phyloP scores from a whole-genome alignment of 2,888 invertebrate genomes.

The Dynastes maya region DNA sequence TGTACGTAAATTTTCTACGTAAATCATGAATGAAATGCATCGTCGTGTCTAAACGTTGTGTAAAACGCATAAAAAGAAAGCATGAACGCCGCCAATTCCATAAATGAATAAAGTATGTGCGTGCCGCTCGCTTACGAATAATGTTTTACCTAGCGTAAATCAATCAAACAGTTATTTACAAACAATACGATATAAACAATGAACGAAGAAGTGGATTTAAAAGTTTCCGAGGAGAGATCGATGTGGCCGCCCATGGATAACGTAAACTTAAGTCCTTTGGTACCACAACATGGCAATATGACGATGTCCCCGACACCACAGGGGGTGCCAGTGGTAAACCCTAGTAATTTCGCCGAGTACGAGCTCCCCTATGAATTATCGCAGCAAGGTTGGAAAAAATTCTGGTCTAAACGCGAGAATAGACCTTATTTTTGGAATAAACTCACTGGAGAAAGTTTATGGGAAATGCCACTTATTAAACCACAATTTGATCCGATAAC shows the following conservation, averaged over 20 bases:
- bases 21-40: slow-evolving; percentile 68
- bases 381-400: slow-evolving; percentile 96
- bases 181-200: slow-evolving; percentile 62
- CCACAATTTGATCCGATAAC: slow-evolving; percentile 92
- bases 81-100: slow-evolving; percentile 41
- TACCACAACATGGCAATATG: slow-evolving; percentile 63
- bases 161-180: slow-evolving; percentile 51
- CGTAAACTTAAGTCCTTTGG: slow-evolving; percentile 62
- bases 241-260: slow-evolving; percentile 67
- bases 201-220: slow-evolving; percentile 69
- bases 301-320: slow-evolving; percentile 77
- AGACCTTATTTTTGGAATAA: slow-evolving; percentile 98
- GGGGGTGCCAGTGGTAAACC: slow-evolving; percentile 71
- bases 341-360: slow-evolving; percentile 68
- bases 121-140: slow-evolving; percentile 41
- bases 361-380: slow-evolving; percentile 79
- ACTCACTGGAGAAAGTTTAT: slow-evolving; percentile 94
- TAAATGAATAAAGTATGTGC: slow-evolving; percentile 35
- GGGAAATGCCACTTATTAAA: slow-evolving; percentile 90
- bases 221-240: slow-evolving; percentile 64
- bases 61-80: slow-evolving; percentile 50
- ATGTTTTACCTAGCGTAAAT: slow-evolving; percentile 52
- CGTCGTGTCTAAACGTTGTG: slow-evolving; percentile 58
- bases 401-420: slow-evolving; percentile 96
- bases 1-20: slow-evolving; percentile 68